phyloP scores from a whole-genome alignment of 2,797 vertebrate species.

The Amniataba percoides region DNA sequence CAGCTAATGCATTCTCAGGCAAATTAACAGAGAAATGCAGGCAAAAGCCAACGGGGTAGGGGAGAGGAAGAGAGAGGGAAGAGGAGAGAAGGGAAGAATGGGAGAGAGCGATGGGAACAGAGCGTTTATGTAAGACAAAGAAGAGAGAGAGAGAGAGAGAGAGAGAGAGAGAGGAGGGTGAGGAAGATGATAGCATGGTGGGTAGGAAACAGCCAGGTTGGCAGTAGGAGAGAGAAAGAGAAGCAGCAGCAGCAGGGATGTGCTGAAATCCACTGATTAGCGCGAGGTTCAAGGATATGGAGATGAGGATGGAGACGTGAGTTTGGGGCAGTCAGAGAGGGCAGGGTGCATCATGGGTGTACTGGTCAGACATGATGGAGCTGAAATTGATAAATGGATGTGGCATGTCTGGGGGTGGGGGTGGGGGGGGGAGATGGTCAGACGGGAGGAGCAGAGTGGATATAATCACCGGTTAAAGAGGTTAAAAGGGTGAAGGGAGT shows the following conservation, averaged over 20 bases:
- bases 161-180: slow-evolving; percentile 45
- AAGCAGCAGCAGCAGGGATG: slow-evolving; percentile 49
- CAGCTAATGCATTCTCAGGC: slow-evolving; percentile 92
- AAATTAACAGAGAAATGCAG: slow-evolving; percentile 89
- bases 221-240: slow-evolving; percentile 22
- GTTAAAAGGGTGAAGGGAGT: slow-evolving; percentile 53
- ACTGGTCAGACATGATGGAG: slow-evolving; percentile 70
- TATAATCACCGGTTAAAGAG: slow-evolving; percentile 75
- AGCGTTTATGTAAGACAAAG: slow-evolving; percentile 72
- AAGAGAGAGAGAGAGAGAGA: slow-evolving; percentile 42
- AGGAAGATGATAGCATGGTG: slow-evolving; percentile 41
- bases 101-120: slow-evolving; percentile 56
- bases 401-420: slow-evolving; percentile 44
- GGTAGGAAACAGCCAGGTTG: slow-evolving; percentile 34
- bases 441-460: slow-evolving; percentile 54
- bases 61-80: slow-evolving; percentile 53
- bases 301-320: slow-evolving; percentile 53
- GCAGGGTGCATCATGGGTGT: slow-evolving; percentile 62
- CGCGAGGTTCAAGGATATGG: slow-evolving; percentile 61
- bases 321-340: slow-evolving; percentile 51
- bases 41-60: slow-evolving; percentile 79
- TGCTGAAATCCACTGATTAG: slow-evolving; percentile 62
- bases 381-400: slow-evolving; percentile 77
- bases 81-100: slow-evolving; percentile 57
- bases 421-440: slow-evolving; percentile 42